A percentile compares a stretch with the other conserved stretches of the same genome.
phyloP scores from a whole-genome alignment of 1,140 invertebrate genomes.

The Caligus rogercresseyi region DNA sequence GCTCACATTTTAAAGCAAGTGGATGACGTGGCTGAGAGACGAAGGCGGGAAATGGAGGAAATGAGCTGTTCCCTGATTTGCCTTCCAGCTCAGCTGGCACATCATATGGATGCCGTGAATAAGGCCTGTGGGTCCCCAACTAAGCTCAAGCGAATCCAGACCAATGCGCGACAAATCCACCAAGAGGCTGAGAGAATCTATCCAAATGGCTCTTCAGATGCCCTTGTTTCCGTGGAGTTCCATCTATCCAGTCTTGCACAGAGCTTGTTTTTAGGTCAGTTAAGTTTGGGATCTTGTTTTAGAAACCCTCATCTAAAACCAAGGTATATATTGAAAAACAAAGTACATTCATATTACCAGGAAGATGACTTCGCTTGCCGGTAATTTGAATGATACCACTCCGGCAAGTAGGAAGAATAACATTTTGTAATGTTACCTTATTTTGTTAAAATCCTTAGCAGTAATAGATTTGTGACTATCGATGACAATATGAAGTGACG shows the following conservation, averaged over 20 bases:
- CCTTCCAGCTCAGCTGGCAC: background rate
- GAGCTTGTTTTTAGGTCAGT: background rate
- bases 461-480: too few species aligned
- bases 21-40: background rate
- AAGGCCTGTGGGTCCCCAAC: background rate
- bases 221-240: background rate
- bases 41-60: background rate
- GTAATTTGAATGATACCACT: too few species aligned
- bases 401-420: too few species aligned
- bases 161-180: background rate
- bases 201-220: background rate
- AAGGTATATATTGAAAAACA: too few species aligned
- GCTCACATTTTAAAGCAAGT: background rate
- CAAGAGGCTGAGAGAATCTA: background rate
- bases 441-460: too few species aligned
- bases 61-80: background rate
- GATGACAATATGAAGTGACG: too few species aligned
- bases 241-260: background rate
- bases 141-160: background rate
- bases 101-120: background rate
- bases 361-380: too few species aligned
- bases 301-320: too few species aligned
- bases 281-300: too few species aligned
- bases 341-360: too few species aligned
- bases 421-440: too few species aligned